phyloP scores from a whole-genome alignment of 2,888 invertebrate species.

The Aphrophora alni region DNA sequence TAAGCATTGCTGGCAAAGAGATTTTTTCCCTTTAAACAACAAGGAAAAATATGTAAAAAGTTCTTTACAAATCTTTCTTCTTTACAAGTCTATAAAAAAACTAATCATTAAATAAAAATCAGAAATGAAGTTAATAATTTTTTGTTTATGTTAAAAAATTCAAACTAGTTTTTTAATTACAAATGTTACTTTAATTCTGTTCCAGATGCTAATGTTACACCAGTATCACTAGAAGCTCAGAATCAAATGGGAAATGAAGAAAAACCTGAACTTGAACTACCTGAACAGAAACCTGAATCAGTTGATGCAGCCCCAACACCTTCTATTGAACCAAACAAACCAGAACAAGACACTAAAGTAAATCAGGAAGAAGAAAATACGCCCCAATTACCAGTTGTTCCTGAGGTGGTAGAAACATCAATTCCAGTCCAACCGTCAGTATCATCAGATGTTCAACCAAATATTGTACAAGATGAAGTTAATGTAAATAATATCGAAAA shows the following conservation, averaged over 20 bases:
- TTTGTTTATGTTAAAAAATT: too few species aligned
- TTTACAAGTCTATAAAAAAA: too few species aligned
- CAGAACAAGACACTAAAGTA: background rate
- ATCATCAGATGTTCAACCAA: background rate
- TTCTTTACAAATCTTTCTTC: too few species aligned
- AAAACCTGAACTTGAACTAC: conserved; percentile 39
- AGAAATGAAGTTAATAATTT: too few species aligned
- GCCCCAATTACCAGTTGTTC: background rate
- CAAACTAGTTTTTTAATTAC: too few species aligned
- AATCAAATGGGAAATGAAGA: conserved; percentile 40
- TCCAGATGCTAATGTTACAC: conserved; percentile 31
- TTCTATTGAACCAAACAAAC: background rate
- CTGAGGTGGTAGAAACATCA: background rate
- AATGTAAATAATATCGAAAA: background rate
- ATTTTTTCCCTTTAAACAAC: too few species aligned
- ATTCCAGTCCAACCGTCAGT: background rate
- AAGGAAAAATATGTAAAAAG: too few species aligned
- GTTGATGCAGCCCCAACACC: background rate
- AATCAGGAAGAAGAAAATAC: background rate
- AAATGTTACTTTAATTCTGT: too few species aligned
- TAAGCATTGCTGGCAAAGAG: too few species aligned
- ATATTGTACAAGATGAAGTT: background rate
- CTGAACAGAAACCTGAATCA: conserved; percentile 38
- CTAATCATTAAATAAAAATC: background rate
- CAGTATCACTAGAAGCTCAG: conserved; percentile 39